Base-by-base conservation (phyloP, 2,888 invertebrate genomes). In the Eulithis prunata region DNA sequence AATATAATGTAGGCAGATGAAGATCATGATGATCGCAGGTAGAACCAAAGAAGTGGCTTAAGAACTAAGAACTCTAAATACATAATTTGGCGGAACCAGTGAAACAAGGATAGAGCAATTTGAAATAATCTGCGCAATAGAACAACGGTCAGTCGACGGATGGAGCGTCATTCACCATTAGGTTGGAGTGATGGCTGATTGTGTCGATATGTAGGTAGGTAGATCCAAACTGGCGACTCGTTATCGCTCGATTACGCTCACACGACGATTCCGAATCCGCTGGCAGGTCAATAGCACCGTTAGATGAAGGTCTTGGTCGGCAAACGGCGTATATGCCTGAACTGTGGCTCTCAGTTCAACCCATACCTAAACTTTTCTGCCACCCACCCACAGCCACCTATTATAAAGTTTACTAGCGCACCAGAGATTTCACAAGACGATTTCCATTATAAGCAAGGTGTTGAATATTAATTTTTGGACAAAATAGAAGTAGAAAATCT, bases 241-340 rank as follows among this genome's bases (percentile, higher is more conserved):
- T 76, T 74, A 73, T 75, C 75, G 74, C 75, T 73, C 76, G 76
- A 80, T 81, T 79, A 77, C 72, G 74, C 72, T 71, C 74, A 75
- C 71, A 73, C 59, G 57, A 56, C 49, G 60, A 54, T 60, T 63
- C 53, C 36, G 21, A 53, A 54, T 60, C 32, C 54, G 52, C 77
- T 78, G 59, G 14, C 86, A 81, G 87, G 87, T 87, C 87, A 86
- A 87, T 85, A 86, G 80, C 87, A 85, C 83, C 81, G 84, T 79
- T 82, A 78, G 82, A 78, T 81, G 83, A 87, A 87, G 87, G 87
- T 87, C 87, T 87, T 80, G 86, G 85, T 74, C 84, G 80, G 56
- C 62, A 59, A 41, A 41, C 10, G 10, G 41, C 41, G 41, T 67
- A 62, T 46, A 65, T 62, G 61, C 61, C 61, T 45, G 46, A 49